A percentile compares a stretch with the other conserved stretches of the same genome.
phyloP scores from a whole-genome alignment of 1,140 invertebrate genomes.

The Oryzaephilus surinamensis region DNA sequence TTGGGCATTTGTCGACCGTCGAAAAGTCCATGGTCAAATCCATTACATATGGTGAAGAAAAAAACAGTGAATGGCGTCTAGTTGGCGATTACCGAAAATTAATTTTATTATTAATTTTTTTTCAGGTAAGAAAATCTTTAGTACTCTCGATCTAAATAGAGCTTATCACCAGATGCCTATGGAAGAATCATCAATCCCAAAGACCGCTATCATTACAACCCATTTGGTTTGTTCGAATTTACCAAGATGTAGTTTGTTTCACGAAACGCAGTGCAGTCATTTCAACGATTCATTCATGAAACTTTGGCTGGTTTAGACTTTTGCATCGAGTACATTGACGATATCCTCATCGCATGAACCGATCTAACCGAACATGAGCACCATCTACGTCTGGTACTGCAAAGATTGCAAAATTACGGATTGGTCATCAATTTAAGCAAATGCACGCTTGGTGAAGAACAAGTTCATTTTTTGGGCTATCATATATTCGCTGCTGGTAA shows the following conservation, averaged over 20 bases:
- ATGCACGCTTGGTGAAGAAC: constrained; percentile 17
- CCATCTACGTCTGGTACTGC: constrained; percentile 23
- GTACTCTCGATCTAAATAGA: no score
- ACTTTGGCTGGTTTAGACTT: constrained; percentile 6
- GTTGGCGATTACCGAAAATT: no score
- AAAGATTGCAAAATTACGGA: constrained; percentile 16
- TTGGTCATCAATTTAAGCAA: constrained; percentile 28
- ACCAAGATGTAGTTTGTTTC: constrained; percentile 14
- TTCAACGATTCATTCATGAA: no score
- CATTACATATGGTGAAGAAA: constrained; percentile 36
- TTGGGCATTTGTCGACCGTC: no score
- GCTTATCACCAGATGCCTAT: no score
- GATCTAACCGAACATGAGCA: constrained; percentile 21
- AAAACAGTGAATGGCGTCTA: no score
- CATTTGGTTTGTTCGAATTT: no score
- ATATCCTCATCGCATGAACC: constrained; percentile 31
- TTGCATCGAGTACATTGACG: constrained; percentile 23
- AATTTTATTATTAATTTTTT: constrained; percentile 37
- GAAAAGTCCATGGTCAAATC: constrained; percentile 33
- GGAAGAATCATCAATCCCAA: no score
- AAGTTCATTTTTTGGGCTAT: constrained; percentile 30
- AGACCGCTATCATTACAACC: constrained; percentile 34
- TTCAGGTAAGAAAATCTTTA: no score
- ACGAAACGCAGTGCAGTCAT: no score
- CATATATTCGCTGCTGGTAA: constrained; percentile 22